Percentiles rank a stretch among this genome's conserved stretches.
These are phyloP conservation scores for Thamnophis elegans DNA, from an alignment of 2,797 vertebrate species.

Conservation along the genomic window DNA sequence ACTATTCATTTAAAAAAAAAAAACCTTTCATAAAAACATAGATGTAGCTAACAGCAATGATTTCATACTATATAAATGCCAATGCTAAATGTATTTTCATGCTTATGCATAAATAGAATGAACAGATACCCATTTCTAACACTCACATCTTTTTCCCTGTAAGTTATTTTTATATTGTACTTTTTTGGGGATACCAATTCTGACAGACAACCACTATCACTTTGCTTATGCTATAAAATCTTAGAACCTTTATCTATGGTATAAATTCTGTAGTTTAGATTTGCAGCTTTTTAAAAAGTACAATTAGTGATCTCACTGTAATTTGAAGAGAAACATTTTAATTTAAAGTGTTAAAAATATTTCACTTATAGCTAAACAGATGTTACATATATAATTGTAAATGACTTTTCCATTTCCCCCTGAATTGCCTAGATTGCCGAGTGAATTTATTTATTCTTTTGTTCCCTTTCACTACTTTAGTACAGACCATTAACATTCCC, in stretches of 20 bases:
- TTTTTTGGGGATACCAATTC: slow-evolving; percentile 60
- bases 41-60: slow-evolving; percentile 50
- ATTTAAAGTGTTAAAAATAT: background rate
- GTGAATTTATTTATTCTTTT: slow-evolving; percentile 37
- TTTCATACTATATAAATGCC: slow-evolving; percentile 49
- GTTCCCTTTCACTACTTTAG: background rate
- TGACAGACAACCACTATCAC: slow-evolving; percentile 46
- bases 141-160: slow-evolving; percentile 61
- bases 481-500: slow-evolving; percentile 22
- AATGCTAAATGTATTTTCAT: slow-evolving; percentile 60
- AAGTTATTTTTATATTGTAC: slow-evolving; percentile 62
- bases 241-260: slow-evolving; percentile 48
- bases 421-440: slow-evolving; percentile 19
- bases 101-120: slow-evolving; percentile 55
- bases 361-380: slow-evolving; percentile 37
- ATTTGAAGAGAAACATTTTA: background rate
- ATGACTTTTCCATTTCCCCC: slow-evolving; percentile 30
- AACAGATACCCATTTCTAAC: slow-evolving; percentile 61
- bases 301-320: slow-evolving; percentile 29
- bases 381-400: slow-evolving; percentile 27
- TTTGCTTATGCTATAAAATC: slow-evolving; percentile 37
- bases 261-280: slow-evolving; percentile 43
- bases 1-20: background rate
- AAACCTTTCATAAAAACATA: background rate
- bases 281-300: slow-evolving; percentile 36